Conservation (phyloP, 2,113 vertebrate genomes). For the Glaucomys volans region DNA sequence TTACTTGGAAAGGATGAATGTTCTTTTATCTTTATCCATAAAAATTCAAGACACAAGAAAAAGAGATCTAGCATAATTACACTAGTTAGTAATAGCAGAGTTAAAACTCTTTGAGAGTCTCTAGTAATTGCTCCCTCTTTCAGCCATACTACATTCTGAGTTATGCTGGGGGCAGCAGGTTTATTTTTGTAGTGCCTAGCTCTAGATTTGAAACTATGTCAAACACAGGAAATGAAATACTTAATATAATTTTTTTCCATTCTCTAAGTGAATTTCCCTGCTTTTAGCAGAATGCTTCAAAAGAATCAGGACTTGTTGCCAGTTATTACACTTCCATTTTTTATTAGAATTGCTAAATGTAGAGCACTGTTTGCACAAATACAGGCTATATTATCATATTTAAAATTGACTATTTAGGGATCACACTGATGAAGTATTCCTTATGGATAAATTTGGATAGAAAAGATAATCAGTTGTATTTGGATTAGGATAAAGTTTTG, state of each 20-base stretch:
- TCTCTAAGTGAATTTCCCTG: not conserved
- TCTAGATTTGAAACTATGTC: not conserved
- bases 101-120: not conserved
- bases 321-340: not conserved
- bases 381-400: not conserved
- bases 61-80: not conserved
- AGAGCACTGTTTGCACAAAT: not conserved
- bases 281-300: not conserved
- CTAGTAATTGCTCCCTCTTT: not conserved
- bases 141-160: not conserved
- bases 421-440: not conserved
- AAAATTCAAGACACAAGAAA: not conserved
- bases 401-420: constrained; percentile 15
- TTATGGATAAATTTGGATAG: not conserved
- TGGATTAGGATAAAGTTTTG: not conserved
- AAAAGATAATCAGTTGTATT: constrained; percentile 22
- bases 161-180: not conserved
- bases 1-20: not conserved
- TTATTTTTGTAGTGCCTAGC: not conserved
- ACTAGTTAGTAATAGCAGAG: not conserved
- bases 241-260: not conserved
- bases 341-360: not conserved
- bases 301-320: constrained; percentile 14
- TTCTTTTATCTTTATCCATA: not conserved
- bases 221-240: constrained; percentile 8